phyloP scores from a whole-genome alignment of 2,113 vertebrate genomes.

The Crotalus helleri region DNA sequence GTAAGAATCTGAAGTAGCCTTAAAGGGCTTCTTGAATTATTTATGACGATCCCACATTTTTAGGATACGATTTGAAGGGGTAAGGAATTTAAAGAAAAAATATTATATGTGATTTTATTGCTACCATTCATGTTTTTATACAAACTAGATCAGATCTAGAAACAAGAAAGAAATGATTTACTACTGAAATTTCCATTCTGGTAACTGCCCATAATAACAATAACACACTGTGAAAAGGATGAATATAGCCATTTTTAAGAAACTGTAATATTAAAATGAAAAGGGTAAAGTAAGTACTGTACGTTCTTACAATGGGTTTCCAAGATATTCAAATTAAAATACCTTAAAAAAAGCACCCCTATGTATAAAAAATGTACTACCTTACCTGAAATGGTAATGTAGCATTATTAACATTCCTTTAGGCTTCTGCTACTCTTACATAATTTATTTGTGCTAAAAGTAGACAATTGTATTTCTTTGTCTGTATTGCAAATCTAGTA shows the following conservation, averaged over 20 bases:
- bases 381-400: neutral
- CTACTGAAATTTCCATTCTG: neutral
- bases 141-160: neutral
- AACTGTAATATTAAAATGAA: neutral
- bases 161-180: neutral
- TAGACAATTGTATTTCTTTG: neutral
- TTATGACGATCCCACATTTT: neutral
- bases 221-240: neutral
- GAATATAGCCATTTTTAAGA: neutral
- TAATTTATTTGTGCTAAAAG: neutral
- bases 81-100: neutral
- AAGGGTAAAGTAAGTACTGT: neutral
- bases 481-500: neutral
- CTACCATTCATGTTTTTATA: neutral
- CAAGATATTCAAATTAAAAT: neutral
- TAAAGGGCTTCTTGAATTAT: neutral
- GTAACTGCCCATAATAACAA: neutral
- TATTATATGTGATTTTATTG: neutral
- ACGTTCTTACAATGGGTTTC: neutral
- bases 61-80: neutral
- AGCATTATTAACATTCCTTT: neutral
- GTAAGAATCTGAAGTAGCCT: neutral
- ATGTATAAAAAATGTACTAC: neutral
- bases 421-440: neutral
- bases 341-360: neutral